Evolutionary conservation across 2,797 vertebrate species (phyloP).

Genomic region (Dendrocincla tyrannina): DNA sequence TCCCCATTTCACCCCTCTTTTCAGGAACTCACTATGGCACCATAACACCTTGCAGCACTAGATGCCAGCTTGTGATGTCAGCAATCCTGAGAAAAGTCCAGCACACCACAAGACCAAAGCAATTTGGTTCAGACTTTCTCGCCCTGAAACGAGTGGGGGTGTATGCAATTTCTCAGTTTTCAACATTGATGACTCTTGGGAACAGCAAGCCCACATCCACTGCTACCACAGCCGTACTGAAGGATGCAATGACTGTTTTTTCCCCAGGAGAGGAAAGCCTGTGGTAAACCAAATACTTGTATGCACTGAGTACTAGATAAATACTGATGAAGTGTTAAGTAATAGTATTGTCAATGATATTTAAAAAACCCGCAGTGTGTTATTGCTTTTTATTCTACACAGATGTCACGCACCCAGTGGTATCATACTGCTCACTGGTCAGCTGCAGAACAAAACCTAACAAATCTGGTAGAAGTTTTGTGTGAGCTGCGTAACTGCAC

Average conservation of each 20-base stretch:
- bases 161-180: neutral
- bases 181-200: neutral
- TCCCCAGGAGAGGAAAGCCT: neutral
- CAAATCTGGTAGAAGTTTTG: neutral
- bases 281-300: neutral
- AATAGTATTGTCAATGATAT: neutral
- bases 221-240: neutral
- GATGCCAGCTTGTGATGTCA: neutral
- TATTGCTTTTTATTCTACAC: neutral
- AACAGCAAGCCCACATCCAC: neutral
- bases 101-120: neutral
- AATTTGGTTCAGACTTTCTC: neutral
- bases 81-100: neutral
- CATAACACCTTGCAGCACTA: neutral
- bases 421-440: neutral
- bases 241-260: neutral
- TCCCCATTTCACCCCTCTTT: neutral
- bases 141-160: neutral
- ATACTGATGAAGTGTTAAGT: neutral
- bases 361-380: neutral
- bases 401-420: neutral
- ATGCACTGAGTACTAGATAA: neutral
- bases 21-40: neutral
- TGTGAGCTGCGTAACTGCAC: neutral
- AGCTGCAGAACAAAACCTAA: neutral